These are phyloP conservation scores for Festucalex cinctus DNA, from an alignment of 2,113 vertebrate species.

Conservation along the genomic window DNA sequence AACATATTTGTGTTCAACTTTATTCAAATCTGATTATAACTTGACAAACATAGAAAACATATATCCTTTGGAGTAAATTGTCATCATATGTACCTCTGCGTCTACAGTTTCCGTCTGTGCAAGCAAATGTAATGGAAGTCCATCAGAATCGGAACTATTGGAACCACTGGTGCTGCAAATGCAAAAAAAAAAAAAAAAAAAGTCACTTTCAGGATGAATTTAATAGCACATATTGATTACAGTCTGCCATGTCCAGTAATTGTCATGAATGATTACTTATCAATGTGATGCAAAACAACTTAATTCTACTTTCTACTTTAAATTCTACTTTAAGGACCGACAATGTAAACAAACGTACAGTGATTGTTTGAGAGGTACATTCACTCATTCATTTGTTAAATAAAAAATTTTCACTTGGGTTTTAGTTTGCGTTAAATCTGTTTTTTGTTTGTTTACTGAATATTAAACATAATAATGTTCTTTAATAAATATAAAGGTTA, in stretches of 20 bases:
- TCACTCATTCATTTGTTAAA: no score
- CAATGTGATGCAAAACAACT: neutral
- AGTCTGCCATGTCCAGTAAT: neutral
- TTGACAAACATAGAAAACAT: neutral
- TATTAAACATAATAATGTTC: neutral
- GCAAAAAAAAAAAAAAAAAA: conserved; percentile 13
- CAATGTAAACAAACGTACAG: no score
- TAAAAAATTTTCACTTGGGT: no score
- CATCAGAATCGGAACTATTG: conserved; percentile 82
- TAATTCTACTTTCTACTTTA: no score
- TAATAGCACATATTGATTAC: neutral
- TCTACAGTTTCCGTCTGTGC: conserved; percentile 38
- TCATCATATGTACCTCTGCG: conserved; percentile 33
- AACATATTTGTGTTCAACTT: neutral
- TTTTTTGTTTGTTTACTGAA: no score
- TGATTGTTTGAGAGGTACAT: no score
- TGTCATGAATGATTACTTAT: neutral
- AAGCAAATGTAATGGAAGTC: conserved; percentile 70
- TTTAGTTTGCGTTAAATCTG: no score
- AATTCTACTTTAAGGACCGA: no score
- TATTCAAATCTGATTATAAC: neutral
- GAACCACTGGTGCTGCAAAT: conserved; percentile 83
- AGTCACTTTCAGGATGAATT: neutral
- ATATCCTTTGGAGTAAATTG: neutral
- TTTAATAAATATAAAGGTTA: no score